A percentile compares a stretch with the other conserved stretches of the same genome.
phyloP scores from a whole-genome alignment of 2,797 vertebrate species.

The Ctenochaetus hawaiiensis region DNA sequence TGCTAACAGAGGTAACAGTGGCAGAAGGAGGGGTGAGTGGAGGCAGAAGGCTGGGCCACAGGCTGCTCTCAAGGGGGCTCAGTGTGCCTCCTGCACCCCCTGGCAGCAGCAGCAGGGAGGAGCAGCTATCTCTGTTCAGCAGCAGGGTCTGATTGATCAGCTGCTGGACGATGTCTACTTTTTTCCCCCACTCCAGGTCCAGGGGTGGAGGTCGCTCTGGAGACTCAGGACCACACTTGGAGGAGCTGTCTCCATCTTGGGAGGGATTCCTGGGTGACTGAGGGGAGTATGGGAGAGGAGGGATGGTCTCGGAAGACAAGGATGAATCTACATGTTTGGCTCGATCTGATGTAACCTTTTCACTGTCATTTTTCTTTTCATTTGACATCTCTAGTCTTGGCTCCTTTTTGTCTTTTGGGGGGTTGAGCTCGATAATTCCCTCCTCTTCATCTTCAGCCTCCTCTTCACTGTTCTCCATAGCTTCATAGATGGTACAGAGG shows the following conservation, averaged over 20 bases:
- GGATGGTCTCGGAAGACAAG: conserved; percentile 7
- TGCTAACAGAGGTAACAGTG: conserved; percentile 93
- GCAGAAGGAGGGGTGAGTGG: conserved; percentile 91
- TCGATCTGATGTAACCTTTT: conserved; percentile 29
- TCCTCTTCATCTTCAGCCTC: conserved; percentile 56
- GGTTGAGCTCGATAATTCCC: conserved; percentile 22
- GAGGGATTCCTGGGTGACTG: conserved; percentile 27
- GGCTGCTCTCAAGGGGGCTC: conserved; percentile 91
- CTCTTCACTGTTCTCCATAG: conserved; percentile 86
- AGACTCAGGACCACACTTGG: conserved; percentile 39
- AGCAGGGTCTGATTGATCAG: conserved; percentile 92
- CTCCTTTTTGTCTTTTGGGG: background rate
- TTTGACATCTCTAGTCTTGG: background rate
- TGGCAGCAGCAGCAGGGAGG: conserved; percentile 81
- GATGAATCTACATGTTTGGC: conserved; percentile 32
- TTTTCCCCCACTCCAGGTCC: conserved; percentile 87
- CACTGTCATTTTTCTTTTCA: conserved; percentile 15
- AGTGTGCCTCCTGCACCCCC: conserved; percentile 82
- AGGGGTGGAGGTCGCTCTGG: conserved; percentile 70
- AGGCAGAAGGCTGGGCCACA: conserved; percentile 91
- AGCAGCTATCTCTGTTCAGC: conserved; percentile 84
- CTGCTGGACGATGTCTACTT: conserved; percentile 92
- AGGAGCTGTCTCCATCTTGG: conserved; percentile 46
- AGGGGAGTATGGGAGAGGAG: conserved; percentile 47
- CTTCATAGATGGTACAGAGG: conserved; percentile 92